These are phyloP conservation scores for Phocoena phocoena DNA, from an alignment of 2,113 vertebrate species.

Conservation along the genomic window DNA sequence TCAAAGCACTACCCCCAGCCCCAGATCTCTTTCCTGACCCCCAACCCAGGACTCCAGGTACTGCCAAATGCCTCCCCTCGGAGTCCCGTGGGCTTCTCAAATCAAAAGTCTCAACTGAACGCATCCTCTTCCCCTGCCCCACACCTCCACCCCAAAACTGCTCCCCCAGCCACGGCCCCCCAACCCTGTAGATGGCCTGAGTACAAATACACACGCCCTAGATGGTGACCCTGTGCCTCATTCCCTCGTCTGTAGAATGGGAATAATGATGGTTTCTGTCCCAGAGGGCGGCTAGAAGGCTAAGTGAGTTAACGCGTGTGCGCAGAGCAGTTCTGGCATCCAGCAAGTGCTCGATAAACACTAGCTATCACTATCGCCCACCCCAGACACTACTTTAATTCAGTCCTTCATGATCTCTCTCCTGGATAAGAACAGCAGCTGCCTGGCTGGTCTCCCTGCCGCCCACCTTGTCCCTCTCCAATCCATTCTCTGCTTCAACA, in stretches of 20 bases:
- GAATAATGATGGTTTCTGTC: background rate
- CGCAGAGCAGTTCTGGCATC: background rate
- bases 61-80: rapidly evolving
- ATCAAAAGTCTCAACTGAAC: background rate
- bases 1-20: background rate
- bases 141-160: background rate
- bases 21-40: background rate
- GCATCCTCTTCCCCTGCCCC: background rate
- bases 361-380: background rate
- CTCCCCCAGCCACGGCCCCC: background rate
- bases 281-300: background rate
- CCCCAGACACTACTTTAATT: background rate
- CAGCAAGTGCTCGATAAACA: background rate
- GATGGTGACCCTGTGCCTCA: background rate
- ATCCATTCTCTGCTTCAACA: background rate
- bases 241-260: background rate
- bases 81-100: background rate
- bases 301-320: background rate
- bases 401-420: background rate
- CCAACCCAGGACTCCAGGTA: background rate
- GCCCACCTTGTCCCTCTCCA: background rate
- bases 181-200: background rate
- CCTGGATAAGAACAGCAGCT: background rate
- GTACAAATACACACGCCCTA: background rate
- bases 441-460: background rate